Evolutionary conservation across 2,888 invertebrate species (phyloP).

Genomic region (Onthophagus sagittarius): DNA sequence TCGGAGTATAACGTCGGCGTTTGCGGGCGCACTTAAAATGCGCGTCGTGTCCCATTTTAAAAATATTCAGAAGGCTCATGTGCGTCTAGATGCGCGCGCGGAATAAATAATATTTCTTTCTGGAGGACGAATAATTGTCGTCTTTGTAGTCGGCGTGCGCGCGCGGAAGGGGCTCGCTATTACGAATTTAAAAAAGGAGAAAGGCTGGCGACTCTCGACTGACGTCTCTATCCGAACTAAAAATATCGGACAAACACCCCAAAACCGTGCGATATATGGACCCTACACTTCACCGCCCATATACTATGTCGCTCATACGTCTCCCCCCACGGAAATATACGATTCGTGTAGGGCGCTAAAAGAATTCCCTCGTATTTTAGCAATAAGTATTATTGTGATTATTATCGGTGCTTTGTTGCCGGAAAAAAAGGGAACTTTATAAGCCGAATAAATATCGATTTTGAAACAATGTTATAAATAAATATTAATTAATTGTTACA

Average conservation of each 20-base stretch:
- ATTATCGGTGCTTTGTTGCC: background rate
- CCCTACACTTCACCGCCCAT: background rate
- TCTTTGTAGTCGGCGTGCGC: background rate
- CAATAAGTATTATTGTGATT: background rate
- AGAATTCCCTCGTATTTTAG: background rate
- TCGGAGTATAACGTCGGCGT: background rate
- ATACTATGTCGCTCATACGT: background rate
- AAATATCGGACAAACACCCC: background rate
- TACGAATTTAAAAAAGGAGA: background rate
- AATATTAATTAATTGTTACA: conserved; percentile 50
- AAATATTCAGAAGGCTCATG: conserved; percentile 8
- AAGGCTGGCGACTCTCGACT: background rate
- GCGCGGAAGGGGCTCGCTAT: background rate
- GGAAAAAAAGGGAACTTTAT: background rate
- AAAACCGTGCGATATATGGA: background rate
- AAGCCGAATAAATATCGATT: no score
- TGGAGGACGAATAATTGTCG: background rate
- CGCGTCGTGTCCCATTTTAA: background rate
- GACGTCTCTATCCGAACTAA: background rate
- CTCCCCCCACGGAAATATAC: background rate
- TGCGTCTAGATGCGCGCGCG: background rate
- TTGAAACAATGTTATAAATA: no score
- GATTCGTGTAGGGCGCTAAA: background rate
- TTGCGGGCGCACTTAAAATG: conserved; percentile 1
- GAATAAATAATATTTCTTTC: conserved; percentile 1